phyloP scores from a whole-genome alignment of 2,888 invertebrate species.

The Onchidella celtica region DNA sequence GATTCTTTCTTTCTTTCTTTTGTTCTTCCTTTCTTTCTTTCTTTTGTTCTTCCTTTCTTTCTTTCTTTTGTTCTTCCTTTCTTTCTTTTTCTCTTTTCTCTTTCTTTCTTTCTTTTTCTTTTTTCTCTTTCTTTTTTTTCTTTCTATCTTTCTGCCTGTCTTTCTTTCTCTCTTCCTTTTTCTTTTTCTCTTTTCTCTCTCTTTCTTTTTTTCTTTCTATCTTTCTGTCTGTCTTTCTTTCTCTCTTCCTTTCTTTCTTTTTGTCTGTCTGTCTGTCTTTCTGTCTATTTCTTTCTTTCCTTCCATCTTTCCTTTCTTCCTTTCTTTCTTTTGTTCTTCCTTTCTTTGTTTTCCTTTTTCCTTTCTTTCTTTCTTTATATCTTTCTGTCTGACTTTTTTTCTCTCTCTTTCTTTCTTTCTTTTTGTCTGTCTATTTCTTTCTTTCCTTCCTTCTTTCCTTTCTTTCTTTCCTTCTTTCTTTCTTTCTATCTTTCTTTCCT shows the following conservation, averaged over 20 bases:
- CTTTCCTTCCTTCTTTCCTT: background rate
- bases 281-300: too few species aligned
- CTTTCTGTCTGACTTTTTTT: background rate
- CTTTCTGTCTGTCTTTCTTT: too few species aligned
- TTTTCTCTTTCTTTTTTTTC: background rate
- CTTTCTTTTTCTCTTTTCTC: background rate
- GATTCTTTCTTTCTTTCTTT: slow-evolving; percentile 7
- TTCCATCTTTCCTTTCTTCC: too few species aligned
- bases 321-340: too few species aligned
- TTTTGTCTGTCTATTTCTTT: background rate
- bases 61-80: too few species aligned
- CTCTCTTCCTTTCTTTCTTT: too few species aligned
- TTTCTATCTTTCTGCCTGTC: too few species aligned
- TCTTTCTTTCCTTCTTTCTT: background rate
- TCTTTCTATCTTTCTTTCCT: background rate
- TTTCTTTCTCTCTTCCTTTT: too few species aligned
- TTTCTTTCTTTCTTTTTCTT: background rate
- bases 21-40: too few species aligned
- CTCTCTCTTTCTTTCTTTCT: background rate
- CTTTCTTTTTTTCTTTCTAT: background rate
- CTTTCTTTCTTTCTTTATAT: background rate
- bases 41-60: too few species aligned
- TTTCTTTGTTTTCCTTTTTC: too few species aligned
- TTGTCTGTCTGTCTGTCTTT: too few species aligned
- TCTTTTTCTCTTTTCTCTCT: background rate